Conservation (phyloP, 2,113 vertebrate genomes). For the Spheniscus mendiculus region DNA sequence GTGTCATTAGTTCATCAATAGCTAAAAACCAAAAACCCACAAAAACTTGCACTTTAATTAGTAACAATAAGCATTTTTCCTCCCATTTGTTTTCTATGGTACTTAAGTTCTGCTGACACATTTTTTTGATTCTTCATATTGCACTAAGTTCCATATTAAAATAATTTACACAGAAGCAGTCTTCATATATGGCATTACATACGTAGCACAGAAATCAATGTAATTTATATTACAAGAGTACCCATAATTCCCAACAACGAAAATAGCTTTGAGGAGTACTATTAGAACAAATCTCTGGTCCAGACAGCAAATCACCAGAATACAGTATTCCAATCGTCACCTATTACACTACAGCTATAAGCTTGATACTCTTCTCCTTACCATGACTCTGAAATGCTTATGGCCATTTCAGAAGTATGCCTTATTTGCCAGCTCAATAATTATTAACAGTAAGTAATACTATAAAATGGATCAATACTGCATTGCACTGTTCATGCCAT, state of each 20-base stretch:
- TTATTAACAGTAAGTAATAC: not conserved
- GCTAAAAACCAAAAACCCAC: conserved; percentile 55
- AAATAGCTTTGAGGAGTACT: not conserved
- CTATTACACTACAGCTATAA: not conserved
- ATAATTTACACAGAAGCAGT: not conserved
- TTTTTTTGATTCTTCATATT: not conserved
- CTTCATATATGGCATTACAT: accelerated
- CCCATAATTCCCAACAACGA: not conserved
- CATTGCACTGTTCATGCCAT: not conserved
- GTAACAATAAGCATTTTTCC: not conserved
- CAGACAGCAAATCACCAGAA: not conserved
- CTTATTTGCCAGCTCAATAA: not conserved
- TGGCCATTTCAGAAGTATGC: not conserved
- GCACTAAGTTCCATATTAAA: not conserved
- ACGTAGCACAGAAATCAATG: not conserved
- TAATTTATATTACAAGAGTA: not conserved
- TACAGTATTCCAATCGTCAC: accelerated
- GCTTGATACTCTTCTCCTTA: not conserved
- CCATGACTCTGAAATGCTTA: not conserved
- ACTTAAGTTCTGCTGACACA: not conserved
- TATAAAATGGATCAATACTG: not conserved
- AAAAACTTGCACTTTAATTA: not conserved
- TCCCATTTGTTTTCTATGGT: not conserved
- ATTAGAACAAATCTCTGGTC: not conserved
- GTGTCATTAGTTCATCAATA: conserved; percentile 90